Evolutionary conservation across 2,888 invertebrate species (phyloP), one percentile per base, ranked within the genome.

Genomic region (Brachynemurus nebulosus): DNA sequence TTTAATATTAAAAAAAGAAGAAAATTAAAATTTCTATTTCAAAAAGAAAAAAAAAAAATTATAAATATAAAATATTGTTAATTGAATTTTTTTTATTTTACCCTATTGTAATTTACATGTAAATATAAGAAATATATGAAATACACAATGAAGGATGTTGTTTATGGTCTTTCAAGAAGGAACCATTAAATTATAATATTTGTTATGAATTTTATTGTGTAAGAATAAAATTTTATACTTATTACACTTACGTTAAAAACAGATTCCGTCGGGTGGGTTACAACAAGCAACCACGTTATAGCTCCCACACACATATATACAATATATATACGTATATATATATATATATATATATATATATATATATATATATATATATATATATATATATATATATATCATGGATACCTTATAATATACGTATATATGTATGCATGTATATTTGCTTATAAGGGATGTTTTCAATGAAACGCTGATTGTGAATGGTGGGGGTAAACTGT

Each of bases 401-500:
- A 14, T 6, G 9, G n/a, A n/a, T n/a, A n/a, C n/a, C n/a, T n/a
- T n/a, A n/a, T n/a, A n/a, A 35, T 5, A 35, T 35, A 35, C 16
- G 5, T 35, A 5, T 35, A 35, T 35, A 35, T 35, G 16, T 35
- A 35, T 5, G 16, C 5, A 8, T 35, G 5, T 35, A 35, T 35
- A 35, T 14, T 12, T 23, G 9, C 9, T 7, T 23, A 23, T 23
- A 23, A 7, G 9, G 6, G 9, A 7, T 7, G 6, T 7, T 35
- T 4, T 8, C n/a, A 14, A 3, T 14, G 30, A 14, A 14, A 27
- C 14, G 38, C 11, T 11, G 23, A 39, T 39, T 25, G 25, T 27
- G n/a, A 18, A 35, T 18, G 21, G 42, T 17, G 34, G 48, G 12
- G 36, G 43, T 43, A 40, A 35, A 42, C 25, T 20, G 14, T 21